Evolutionary conservation across 1,140 invertebrate genomes (phyloP).

Genomic region (Acromyrmex charruanus): DNA sequence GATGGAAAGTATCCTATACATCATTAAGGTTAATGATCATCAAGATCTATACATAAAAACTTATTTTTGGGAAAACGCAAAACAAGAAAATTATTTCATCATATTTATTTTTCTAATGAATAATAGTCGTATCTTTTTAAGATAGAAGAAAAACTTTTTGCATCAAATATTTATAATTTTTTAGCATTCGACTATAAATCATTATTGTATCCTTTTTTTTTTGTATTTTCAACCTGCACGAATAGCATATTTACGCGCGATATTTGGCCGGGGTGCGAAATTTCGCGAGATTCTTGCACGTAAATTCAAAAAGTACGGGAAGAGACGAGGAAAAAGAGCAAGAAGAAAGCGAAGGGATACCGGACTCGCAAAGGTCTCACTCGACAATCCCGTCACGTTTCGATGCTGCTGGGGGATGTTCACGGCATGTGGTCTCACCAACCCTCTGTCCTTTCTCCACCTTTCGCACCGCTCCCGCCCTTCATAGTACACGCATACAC

Average conservation of each 20-base stretch:
- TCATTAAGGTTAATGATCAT: neutral
- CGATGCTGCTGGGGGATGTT: conserved; percentile 76
- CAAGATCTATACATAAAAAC: neutral
- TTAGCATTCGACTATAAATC: neutral
- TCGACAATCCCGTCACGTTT: conserved; percentile 81
- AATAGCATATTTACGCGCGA: conserved; percentile 11
- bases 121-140: neutral
- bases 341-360: conserved; percentile 49
- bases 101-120: conserved; percentile 7
- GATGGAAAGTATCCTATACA: neutral
- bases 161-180: neutral
- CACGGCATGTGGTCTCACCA: conserved; percentile 81
- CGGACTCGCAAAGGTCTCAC: conserved; percentile 65
- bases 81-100: no score
- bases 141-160: neutral
- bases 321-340: conserved; percentile 36
- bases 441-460: conserved; percentile 60
- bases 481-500: conserved; percentile 15
- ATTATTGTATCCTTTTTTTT: neutral
- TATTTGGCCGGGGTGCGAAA: conserved; percentile 37
- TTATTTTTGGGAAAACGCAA: neutral
- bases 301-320: conserved; percentile 43
- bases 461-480: conserved; percentile 51
- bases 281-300: conserved; percentile 18
- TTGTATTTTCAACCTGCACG: neutral